Conservation (phyloP, 2,888 invertebrate genomes). For the Eupithecia vulgata region DNA sequence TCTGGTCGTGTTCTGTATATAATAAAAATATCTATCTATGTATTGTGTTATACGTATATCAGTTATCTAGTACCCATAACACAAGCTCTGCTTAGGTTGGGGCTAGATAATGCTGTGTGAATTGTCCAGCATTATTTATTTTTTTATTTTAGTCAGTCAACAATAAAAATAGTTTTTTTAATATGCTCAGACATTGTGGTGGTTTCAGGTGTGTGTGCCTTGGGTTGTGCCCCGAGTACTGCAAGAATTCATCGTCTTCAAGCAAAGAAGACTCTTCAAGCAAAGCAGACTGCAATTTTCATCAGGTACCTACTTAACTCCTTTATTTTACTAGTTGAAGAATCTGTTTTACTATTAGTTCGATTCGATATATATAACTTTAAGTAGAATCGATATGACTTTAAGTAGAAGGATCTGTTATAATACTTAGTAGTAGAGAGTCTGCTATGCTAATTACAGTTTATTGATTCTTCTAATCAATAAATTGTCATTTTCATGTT, state of each 20-base stretch:
- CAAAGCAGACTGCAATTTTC: constrained; percentile 65
- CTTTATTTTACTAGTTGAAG: neutral
- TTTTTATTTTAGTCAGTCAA: too few relatives aligned
- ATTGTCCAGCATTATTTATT: too few relatives aligned
- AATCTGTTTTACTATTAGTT: neutral
- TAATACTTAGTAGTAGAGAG: neutral
- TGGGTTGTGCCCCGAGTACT: constrained; percentile 86
- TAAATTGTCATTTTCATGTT: neutral
- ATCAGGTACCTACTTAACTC: constrained; percentile 59
- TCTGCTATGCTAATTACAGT: neutral
- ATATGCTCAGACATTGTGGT: neutral
- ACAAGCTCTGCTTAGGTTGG: too few relatives aligned
- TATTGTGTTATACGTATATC: too few relatives aligned
- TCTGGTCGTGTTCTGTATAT: too few relatives aligned
- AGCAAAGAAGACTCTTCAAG: constrained; percentile 70
- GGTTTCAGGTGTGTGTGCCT: constrained; percentile 85
- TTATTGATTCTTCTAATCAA: too few relatives aligned
- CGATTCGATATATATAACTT: too few relatives aligned
- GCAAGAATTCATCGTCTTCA: constrained; percentile 59
- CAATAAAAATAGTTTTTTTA: too few relatives aligned
- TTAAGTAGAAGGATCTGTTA: neutral
- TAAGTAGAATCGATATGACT: neutral
- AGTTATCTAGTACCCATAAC: too few relatives aligned
- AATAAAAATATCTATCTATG: too few relatives aligned
- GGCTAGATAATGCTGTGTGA: too few relatives aligned